A percentile compares a stretch with the other conserved stretches of the same genome.
Evolutionary conservation across 2,113 vertebrate species (phyloP).

Genomic region (Isichthys henryi): DNA sequence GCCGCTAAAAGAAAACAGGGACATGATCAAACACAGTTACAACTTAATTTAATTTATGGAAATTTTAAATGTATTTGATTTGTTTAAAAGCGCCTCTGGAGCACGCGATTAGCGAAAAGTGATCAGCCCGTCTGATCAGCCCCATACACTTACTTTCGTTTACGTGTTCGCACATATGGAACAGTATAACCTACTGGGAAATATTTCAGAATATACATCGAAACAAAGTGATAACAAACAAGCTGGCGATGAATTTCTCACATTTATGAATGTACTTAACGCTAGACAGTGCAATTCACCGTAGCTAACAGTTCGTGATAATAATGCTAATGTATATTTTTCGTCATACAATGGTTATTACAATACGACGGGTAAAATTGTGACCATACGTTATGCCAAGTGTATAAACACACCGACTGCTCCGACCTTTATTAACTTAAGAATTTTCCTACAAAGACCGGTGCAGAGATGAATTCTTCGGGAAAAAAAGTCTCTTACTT

Average conservation of each 20-base stretch:
- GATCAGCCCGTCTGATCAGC: background rate
- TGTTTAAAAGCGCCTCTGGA: background rate
- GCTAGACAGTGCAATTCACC: background rate
- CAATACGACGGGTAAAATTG: background rate
- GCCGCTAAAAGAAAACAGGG: background rate
- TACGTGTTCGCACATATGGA: background rate
- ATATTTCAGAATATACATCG: background rate
- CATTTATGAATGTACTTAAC: background rate
- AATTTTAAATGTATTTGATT: background rate
- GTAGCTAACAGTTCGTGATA: background rate
- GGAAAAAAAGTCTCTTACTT: conserved; percentile 47
- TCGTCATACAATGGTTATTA: background rate
- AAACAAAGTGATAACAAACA: background rate
- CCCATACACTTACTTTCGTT: background rate
- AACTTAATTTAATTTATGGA: background rate
- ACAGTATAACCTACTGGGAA: background rate
- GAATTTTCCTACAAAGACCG: background rate
- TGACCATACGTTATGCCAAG: background rate
- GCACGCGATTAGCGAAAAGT: background rate
- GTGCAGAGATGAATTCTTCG: conserved; percentile 20
- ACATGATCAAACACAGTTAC: background rate
- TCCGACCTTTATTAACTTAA: conserved; percentile 15
- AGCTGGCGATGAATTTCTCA: background rate
- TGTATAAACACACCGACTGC: background rate
- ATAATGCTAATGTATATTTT: background rate